A percentile compares a stretch with the other conserved stretches of the same genome.
Conservation (phyloP, 2,797 vertebrate species). For the Coregonus sp. region DNA sequence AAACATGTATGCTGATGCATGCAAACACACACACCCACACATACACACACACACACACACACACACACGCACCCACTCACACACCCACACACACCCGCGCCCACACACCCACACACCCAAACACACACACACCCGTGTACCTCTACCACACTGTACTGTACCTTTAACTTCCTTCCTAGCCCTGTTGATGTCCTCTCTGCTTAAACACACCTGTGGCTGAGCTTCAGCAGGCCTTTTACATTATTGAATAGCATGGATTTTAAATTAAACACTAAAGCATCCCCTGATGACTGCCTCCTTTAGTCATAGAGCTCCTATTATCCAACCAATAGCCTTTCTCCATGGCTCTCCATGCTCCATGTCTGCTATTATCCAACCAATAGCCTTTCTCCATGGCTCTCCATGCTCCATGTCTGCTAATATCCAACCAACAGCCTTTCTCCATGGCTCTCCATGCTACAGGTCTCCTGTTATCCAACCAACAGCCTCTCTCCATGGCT, state of each 20-base stretch:
- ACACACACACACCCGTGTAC: conserved; percentile 4
- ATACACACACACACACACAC: conserved; percentile 10
- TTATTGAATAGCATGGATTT: conserved; percentile 71
- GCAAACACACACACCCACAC: not conserved
- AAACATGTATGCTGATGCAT: conserved; percentile 4
- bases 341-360: conserved; percentile 6
- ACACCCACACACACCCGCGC: too few species aligned
- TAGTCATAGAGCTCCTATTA: conserved; percentile 41
- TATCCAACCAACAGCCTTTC: too few species aligned
- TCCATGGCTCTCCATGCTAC: conserved; percentile 30
- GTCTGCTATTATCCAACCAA: not conserved
- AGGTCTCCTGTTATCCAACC: conserved; percentile 51
- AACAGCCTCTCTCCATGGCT: conserved; percentile 22
- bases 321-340: conserved; percentile 42
- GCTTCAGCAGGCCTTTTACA: conserved; percentile 67
- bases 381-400: too few species aligned
- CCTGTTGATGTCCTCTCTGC: conserved; percentile 52
- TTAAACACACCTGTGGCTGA: conserved; percentile 51
- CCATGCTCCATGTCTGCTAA: too few species aligned
- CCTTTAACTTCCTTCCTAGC: conserved; percentile 46
- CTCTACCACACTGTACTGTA: conserved; percentile 28
- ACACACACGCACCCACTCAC: not conserved
- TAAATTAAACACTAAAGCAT: conserved; percentile 64
- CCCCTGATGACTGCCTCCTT: conserved; percentile 43
- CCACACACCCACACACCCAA: too few species aligned